Evolutionary conservation across 2,797 vertebrate genomes (phyloP).

Genomic region (Clamator glandarius): DNA sequence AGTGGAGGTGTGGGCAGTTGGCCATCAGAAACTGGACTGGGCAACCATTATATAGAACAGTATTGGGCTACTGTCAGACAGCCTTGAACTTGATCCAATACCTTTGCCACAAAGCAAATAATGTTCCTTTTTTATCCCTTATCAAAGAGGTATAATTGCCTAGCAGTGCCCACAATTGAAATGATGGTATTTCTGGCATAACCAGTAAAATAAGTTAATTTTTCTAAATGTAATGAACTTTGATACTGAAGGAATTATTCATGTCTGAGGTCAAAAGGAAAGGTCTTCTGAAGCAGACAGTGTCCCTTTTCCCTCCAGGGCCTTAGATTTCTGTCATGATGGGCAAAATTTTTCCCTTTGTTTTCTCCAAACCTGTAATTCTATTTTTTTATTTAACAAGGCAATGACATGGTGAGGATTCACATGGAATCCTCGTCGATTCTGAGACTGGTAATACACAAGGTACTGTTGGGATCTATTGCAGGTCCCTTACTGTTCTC

Average conservation of each 20-base stretch:
- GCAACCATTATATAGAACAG: not conserved
- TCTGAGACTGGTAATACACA: not conserved
- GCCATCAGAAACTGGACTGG: not conserved
- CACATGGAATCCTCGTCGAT: not conserved
- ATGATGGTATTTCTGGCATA: not conserved
- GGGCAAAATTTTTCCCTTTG: not conserved
- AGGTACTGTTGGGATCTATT: conserved; percentile 50
- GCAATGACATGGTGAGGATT: not conserved
- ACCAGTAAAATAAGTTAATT: conserved; percentile 21
- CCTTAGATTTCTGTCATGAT: not conserved
- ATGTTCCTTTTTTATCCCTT: not conserved
- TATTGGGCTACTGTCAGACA: not conserved
- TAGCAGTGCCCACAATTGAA: not conserved
- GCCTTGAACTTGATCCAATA: not conserved
- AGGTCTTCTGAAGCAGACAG: not conserved
- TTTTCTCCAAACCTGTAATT: not conserved
- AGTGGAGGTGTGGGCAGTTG: not conserved
- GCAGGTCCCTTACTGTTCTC: conserved; percentile 59
- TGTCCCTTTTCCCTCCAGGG: not conserved
- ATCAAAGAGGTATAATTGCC: not conserved
- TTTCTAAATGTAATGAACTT: not conserved
- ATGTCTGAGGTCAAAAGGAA: conserved; percentile 26
- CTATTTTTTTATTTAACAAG: not conserved
- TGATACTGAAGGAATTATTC: conserved; percentile 7
- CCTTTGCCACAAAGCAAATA: not conserved